A percentile compares a stretch with the other conserved stretches of the same genome.
These are phyloP conservation scores for Dicentrarchus labrax DNA, from an alignment of 2,113 vertebrate species.

Conservation along the genomic window DNA sequence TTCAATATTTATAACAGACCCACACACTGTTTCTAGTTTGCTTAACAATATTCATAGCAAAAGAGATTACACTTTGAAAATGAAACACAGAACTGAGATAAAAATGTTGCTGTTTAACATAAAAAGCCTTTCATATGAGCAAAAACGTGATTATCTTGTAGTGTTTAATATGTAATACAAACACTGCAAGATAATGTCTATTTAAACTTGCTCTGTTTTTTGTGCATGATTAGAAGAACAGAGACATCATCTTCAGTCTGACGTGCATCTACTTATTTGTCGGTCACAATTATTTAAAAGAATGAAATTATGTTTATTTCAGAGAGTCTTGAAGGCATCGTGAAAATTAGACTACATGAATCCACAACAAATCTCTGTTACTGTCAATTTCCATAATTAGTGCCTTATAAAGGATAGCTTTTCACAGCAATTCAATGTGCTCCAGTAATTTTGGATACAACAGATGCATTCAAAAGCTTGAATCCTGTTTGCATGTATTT, in stretches of 20 bases:
- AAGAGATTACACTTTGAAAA: slow-evolving; percentile 24
- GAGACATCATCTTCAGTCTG: slow-evolving; percentile 9
- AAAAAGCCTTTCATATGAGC: slow-evolving; percentile 22
- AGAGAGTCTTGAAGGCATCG: slow-evolving; percentile 20
- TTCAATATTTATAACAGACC: slow-evolving; percentile 63
- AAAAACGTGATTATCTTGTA: neutral
- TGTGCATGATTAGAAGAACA: slow-evolving; percentile 7
- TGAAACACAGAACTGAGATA: slow-evolving; percentile 30
- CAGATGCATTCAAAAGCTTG: slow-evolving; percentile 13
- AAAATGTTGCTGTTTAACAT: slow-evolving; percentile 24
- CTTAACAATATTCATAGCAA: slow-evolving; percentile 35
- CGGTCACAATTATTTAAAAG: slow-evolving; percentile 36
- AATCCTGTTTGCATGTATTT: slow-evolving; percentile 33
- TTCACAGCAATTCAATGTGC: slow-evolving; percentile 21
- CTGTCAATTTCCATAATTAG: slow-evolving; percentile 64
- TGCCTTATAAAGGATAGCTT: slow-evolving; percentile 42
- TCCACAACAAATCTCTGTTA: slow-evolving; percentile 48
- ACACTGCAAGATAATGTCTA: neutral
- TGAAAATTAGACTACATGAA: slow-evolving; percentile 44
- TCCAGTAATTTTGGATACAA: slow-evolving; percentile 17
- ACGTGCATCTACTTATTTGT: slow-evolving; percentile 15
- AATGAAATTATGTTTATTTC: slow-evolving; percentile 14
- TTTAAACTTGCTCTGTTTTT: slow-evolving; percentile 6
- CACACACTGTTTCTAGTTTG: slow-evolving; percentile 42
- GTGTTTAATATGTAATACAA: slow-evolving; percentile 22